Conservation (phyloP, 2,888 invertebrate species). For the Orgyia antiqua region DNA sequence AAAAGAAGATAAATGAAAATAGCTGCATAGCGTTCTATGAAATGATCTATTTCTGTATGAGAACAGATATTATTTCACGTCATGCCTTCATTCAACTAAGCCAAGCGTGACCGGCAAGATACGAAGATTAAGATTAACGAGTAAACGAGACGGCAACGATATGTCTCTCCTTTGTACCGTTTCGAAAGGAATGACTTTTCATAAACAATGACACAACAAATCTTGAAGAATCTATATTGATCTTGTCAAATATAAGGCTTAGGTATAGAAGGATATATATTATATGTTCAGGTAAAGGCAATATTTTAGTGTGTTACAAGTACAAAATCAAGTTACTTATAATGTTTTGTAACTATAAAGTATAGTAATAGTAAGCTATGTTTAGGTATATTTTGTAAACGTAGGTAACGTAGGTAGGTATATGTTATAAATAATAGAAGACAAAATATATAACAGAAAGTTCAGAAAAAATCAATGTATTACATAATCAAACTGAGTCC, state of each 20-base stretch:
- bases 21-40: neutral
- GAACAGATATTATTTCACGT: conserved; percentile 28
- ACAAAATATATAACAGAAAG: no score
- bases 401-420: no score
- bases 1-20: no score
- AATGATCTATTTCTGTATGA: conserved; percentile 10
- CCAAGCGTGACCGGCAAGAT: conserved; percentile 54
- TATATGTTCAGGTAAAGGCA: conserved; percentile 19
- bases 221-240: conserved; percentile 31
- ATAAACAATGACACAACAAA: conserved; percentile 64
- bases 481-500: no score
- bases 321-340: conserved; percentile 24
- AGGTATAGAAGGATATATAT: conserved; percentile 22
- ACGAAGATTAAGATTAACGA: conserved; percentile 67
- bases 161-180: conserved; percentile 54
- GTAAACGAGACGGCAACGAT: conserved; percentile 44
- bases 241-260: conserved; percentile 34
- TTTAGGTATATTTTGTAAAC: no score
- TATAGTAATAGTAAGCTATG: conserved; percentile 22
- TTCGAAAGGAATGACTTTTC: conserved; percentile 67
- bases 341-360: conserved; percentile 22
- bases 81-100: conserved; percentile 25
- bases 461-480: no score
- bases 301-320: conserved; percentile 21
- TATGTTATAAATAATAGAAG: no score